Conservation (phyloP, 1,140 invertebrate genomes). For the Drosophila grimshawi region DNA sequence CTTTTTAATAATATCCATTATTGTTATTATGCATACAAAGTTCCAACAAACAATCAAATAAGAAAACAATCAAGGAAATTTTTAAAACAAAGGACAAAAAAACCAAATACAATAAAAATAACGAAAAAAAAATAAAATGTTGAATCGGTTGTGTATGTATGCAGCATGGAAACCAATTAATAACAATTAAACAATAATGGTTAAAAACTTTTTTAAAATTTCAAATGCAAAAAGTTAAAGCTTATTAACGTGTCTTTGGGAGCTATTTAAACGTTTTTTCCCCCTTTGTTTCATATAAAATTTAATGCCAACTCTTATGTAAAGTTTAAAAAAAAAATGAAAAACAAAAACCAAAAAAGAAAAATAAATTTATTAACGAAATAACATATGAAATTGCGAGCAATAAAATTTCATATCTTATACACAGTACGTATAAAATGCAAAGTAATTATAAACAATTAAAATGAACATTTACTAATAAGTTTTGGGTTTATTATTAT, state of each 20-base stretch:
- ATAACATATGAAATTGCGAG: constrained; percentile 83
- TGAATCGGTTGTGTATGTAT: constrained; percentile 67
- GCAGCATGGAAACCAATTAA: constrained; percentile 23
- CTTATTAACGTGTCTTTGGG: constrained; percentile 20
- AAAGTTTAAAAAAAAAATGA: constrained; percentile 12
- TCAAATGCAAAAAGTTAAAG: constrained; percentile 20
- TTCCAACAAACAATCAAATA: constrained; percentile 76
- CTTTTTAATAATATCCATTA: constrained; percentile 34
- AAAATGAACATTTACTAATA: constrained; percentile 54
- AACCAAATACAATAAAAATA: constrained; percentile 33
- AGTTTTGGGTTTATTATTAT: constrained; percentile 54
- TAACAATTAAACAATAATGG: constrained; percentile 4
- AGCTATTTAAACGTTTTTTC: constrained; percentile 12
- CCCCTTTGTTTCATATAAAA: constrained; percentile 2
- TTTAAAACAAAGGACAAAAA: constrained; percentile 23
- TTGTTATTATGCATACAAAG: constrained; percentile 51
- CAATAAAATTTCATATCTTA: constrained; percentile 83
- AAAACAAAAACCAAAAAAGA: background rate
- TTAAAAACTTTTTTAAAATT: constrained; percentile 1
- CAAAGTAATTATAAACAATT: constrained; percentile 62
- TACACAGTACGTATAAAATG: constrained; percentile 71
- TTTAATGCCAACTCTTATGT: constrained; percentile 33
- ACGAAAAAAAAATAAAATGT: constrained; percentile 49
- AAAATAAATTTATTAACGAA: constrained; percentile 56
- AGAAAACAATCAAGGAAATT: constrained; percentile 72